These are phyloP conservation scores for Recurvirostra avosetta DNA, from an alignment of 2,113 vertebrate species.

Conservation along the genomic window DNA sequence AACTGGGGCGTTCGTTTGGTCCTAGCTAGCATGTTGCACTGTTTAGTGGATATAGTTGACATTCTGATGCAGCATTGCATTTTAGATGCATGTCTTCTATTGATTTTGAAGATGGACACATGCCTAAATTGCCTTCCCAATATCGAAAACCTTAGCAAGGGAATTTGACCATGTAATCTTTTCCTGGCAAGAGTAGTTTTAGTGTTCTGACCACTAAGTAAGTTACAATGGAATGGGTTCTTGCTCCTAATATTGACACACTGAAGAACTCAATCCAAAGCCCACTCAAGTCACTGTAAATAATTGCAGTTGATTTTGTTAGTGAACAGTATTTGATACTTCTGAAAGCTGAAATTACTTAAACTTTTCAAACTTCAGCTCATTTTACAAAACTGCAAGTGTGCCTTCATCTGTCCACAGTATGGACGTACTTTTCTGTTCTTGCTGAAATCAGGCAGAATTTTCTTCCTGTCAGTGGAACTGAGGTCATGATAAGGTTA, in stretches of 20 bases:
- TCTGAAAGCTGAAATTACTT: not conserved
- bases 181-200: not conserved
- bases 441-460: not conserved
- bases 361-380: not conserved
- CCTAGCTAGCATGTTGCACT: not conserved
- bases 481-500: not conserved
- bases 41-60: not conserved
- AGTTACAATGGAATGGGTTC: not conserved
- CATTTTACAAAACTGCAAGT: not conserved
- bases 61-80: not conserved
- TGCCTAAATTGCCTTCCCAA: not conserved
- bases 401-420: not conserved
- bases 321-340: not conserved
- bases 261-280: not conserved
- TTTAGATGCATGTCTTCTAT: not conserved
- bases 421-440: not conserved
- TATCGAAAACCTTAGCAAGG: not conserved
- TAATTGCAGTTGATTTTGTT: not conserved
- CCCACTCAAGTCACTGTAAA: not conserved
- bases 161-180: not conserved
- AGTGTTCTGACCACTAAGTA: not conserved
- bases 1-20: rapidly evolving
- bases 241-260: not conserved
- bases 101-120: not conserved
- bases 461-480: not conserved